Evolutionary conservation across 2,113 vertebrate genomes (phyloP).

Genomic region (Anser brachyrhynchus): DNA sequence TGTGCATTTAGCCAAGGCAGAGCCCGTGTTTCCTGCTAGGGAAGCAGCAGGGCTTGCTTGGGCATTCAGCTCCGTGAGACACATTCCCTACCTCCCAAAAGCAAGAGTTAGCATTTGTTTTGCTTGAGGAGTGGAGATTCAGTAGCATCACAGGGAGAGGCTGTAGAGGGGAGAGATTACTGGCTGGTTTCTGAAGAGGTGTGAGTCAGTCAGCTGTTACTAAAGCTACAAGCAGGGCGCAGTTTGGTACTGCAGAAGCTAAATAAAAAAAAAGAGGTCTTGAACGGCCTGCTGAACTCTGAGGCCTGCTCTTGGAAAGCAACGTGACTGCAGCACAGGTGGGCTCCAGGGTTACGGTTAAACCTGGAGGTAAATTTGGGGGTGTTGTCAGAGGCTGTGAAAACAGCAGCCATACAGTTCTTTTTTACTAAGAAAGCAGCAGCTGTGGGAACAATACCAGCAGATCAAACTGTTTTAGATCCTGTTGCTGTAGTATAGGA

Average conservation of each 20-base stretch:
- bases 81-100: not conserved
- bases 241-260: not conserved
- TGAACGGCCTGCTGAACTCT: not conserved
- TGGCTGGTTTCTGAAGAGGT: too few relatives aligned
- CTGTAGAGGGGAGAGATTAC: too few relatives aligned
- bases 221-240: too few relatives aligned
- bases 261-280: not conserved
- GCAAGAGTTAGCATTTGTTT: not conserved
- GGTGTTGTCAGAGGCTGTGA: not conserved
- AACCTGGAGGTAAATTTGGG: not conserved
- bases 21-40: not conserved
- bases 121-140: not conserved
- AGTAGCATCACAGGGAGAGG: too few relatives aligned
- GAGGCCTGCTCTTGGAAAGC: not conserved
- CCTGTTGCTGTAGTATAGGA: not conserved
- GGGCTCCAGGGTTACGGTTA: not conserved
- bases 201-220: too few relatives aligned
- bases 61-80: too few relatives aligned
- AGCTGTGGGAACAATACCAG: not conserved
- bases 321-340: too few relatives aligned
- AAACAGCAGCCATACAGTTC: not conserved
- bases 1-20: rapidly evolving
- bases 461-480: not conserved
- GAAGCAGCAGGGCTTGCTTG: not conserved
- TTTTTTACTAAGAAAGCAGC: not conserved